Evolutionary conservation across 2,113 vertebrate species (phyloP).

Genomic region (Sinocyclocheilus maitianheensis): DNA sequence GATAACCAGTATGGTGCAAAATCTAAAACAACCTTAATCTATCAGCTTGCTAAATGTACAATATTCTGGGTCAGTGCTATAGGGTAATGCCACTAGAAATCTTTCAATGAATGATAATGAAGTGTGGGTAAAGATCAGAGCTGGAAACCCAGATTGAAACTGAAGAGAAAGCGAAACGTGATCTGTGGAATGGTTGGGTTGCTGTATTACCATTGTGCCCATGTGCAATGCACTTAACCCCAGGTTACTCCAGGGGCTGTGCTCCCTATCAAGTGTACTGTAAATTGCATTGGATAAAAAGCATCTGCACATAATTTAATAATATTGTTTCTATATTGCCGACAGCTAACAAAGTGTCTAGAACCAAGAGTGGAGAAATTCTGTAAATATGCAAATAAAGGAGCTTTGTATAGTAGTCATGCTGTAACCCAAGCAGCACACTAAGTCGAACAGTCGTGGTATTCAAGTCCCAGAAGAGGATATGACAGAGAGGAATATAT

Average conservation of each 20-base stretch:
- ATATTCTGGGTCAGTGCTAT: not conserved
- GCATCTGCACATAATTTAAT: slow-evolving; percentile 6
- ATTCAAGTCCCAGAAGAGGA: slow-evolving; percentile 1
- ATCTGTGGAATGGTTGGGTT: not conserved
- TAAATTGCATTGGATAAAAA: slow-evolving; percentile 3
- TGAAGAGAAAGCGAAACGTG: not conserved
- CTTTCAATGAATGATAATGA: not conserved
- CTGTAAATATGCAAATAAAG: slow-evolving; percentile 20
- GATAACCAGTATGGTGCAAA: not conserved
- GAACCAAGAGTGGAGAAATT: not conserved
- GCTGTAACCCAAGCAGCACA: not conserved
- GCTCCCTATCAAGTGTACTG: not conserved
- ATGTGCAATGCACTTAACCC: slow-evolving; percentile 2
- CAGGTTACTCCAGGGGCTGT: not conserved
- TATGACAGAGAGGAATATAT: slow-evolving; percentile 19
- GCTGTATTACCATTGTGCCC: not conserved
- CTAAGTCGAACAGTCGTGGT: not conserved
- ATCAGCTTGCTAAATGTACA: not conserved
- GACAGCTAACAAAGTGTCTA: not conserved
- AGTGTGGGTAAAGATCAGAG: not conserved
- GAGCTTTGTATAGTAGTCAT: not conserved
- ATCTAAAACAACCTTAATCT: not conserved
- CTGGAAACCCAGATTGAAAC: not conserved
- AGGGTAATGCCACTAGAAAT: not conserved
- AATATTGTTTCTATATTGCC: not conserved